Conservation (phyloP, 2,797 vertebrate species). For the Bucorvus abyssinicus region DNA sequence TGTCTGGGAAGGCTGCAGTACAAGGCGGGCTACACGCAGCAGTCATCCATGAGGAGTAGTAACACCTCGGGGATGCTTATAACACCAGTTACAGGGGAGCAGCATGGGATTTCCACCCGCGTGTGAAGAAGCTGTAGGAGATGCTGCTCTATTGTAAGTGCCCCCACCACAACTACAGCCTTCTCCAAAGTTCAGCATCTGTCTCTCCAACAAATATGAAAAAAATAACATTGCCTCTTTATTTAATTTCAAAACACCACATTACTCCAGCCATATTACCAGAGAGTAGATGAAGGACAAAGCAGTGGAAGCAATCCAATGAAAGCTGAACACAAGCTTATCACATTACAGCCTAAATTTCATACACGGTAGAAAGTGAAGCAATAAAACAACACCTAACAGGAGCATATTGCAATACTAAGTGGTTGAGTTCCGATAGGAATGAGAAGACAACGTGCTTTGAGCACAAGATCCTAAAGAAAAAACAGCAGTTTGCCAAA, state of each 20-base stretch:
- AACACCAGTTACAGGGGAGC: background rate
- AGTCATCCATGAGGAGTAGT: background rate
- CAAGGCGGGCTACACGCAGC: background rate
- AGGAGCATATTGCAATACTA: background rate
- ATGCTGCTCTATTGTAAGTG: background rate
- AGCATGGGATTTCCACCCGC: background rate
- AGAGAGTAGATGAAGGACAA: background rate
- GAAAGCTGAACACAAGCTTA: constrained; percentile 14
- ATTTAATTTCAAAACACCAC: background rate
- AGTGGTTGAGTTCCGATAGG: background rate
- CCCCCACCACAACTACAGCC: background rate
- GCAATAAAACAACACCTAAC: background rate
- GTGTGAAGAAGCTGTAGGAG: background rate
- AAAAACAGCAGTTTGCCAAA: background rate
- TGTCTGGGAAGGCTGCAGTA: background rate
- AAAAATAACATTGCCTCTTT: background rate
- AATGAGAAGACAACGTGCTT: background rate
- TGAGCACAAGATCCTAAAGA: background rate
- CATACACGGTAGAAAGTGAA: background rate
- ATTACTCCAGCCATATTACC: background rate
- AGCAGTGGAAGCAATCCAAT: background rate
- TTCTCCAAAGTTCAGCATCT: background rate
- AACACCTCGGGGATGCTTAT: background rate
- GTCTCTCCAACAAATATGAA: background rate
- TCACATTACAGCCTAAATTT: background rate